Evolutionary conservation across 2,113 vertebrate species (phyloP).

Genomic region (Hyaena hyaena): DNA sequence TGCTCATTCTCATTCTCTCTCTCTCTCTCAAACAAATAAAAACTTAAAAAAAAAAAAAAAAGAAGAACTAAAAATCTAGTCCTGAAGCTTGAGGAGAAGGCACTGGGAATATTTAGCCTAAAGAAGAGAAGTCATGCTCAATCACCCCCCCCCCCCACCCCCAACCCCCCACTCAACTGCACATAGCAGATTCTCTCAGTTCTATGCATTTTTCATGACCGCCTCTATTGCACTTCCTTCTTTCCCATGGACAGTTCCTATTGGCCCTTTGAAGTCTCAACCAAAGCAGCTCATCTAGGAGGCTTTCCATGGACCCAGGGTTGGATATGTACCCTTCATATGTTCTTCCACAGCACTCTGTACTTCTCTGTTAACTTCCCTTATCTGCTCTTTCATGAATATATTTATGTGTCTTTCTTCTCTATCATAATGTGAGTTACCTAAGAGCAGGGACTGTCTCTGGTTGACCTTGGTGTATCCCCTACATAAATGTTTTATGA

Average conservation of each 20-base stretch:
- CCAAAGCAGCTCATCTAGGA: neutral
- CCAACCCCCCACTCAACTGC: neutral
- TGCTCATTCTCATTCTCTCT: too few species aligned
- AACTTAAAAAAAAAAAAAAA: too few species aligned
- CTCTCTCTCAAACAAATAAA: too few species aligned
- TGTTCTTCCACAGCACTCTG: neutral
- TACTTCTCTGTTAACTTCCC: neutral
- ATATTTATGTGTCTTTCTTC: neutral
- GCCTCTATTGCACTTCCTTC: neutral
- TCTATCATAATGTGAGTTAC: neutral
- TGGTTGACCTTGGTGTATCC: neutral
- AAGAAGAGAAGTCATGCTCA: neutral
- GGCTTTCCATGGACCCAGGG: neutral
- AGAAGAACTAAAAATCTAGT: neutral
- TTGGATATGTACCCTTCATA: neutral
- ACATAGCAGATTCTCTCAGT: neutral
- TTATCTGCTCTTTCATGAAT: conserved; percentile 1
- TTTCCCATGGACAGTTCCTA: neutral
- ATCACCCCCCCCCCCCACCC: neutral
- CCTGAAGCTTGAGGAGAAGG: neutral
- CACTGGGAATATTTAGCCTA: neutral
- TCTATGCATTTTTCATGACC: neutral
- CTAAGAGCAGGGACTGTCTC: neutral
- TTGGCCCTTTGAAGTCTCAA: neutral
- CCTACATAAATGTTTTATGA: conserved; percentile 11